A percentile compares a stretch with the other conserved stretches of the same genome.
phyloP scores from a whole-genome alignment of 2,113 vertebrate genomes.

The Ancistrus triradiatus region DNA sequence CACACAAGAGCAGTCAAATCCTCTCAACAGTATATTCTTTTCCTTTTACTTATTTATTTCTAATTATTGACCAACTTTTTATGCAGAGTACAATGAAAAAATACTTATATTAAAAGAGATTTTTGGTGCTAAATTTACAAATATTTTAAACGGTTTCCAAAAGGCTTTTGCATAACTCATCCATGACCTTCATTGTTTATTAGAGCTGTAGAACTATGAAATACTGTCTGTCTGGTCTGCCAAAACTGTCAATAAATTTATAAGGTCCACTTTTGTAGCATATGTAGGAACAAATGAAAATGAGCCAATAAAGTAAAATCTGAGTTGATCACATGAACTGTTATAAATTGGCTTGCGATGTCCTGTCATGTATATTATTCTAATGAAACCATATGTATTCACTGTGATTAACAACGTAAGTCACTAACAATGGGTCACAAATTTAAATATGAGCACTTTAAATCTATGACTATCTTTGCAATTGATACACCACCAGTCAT shows the following conservation, averaged over 20 bases:
- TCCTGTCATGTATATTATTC: conserved; percentile 4
- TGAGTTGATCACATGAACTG: conserved; percentile 2
- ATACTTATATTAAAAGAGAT: neutral
- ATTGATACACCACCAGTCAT: too few relatives aligned
- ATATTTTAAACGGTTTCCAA: conserved; percentile 17
- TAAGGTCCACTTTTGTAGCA: conserved; percentile 17
- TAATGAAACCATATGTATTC: neutral
- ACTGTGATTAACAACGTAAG: too few relatives aligned
- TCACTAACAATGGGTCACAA: too few relatives aligned
- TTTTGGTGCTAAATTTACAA: neutral
- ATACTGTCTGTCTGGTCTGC: conserved; percentile 6
- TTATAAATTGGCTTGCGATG: conserved; percentile 5
- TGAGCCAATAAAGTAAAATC: conserved; percentile 7
- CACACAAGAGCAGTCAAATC: too few relatives aligned
- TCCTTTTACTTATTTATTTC: too few relatives aligned
- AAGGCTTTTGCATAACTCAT: conserved; percentile 11
- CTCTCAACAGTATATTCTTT: too few relatives aligned
- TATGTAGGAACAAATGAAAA: conserved; percentile 11
- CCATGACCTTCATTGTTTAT: conserved; percentile 22
- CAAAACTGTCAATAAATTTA: conserved; percentile 13
- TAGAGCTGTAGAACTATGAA: conserved; percentile 16
- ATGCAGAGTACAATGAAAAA: too few relatives aligned
- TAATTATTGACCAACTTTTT: too few relatives aligned
- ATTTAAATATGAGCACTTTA: too few relatives aligned
- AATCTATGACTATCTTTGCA: too few relatives aligned